Evolutionary conservation across 1,140 invertebrate species (phyloP).

Genomic region (Hyles euphorbiae): DNA sequence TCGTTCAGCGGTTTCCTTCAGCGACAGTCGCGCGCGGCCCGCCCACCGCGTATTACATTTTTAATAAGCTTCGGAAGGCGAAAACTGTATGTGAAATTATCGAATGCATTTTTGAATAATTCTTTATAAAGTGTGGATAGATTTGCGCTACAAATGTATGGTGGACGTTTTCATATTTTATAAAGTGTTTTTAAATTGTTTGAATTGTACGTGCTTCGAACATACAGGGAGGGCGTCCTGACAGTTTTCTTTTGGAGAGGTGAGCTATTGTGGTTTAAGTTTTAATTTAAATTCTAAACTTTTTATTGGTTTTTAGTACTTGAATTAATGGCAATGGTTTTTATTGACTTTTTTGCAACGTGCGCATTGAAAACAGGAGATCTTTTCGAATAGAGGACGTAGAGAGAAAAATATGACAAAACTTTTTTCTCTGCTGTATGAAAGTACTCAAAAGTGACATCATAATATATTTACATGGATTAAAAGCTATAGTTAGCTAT

Average conservation of each 20-base stretch:
- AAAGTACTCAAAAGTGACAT: too few relatives aligned
- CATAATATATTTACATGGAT: too few relatives aligned
- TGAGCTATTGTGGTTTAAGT: conserved; percentile 26
- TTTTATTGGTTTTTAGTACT: too few relatives aligned
- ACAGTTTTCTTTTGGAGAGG: conserved; percentile 46
- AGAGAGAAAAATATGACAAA: too few relatives aligned
- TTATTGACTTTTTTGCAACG: too few relatives aligned
- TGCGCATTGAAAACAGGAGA: too few relatives aligned
- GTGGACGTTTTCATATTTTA: conserved; percentile 3
- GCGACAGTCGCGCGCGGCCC: background rate
- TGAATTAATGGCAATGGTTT: too few relatives aligned
- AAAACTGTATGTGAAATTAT: conserved; percentile 3
- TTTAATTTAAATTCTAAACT: background rate
- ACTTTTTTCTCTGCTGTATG: too few relatives aligned
- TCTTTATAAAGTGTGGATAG: background rate
- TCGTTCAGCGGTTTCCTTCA: background rate
- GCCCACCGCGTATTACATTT: conserved; percentile 37
- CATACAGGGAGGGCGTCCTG: conserved; percentile 33
- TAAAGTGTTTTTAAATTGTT: conserved; percentile 39
- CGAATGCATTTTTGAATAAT: background rate
- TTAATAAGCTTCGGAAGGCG: conserved; percentile 43
- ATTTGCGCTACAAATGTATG: background rate
- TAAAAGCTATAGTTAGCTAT: too few relatives aligned
- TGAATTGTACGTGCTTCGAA: conserved; percentile 40
- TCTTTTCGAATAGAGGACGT: too few relatives aligned